Evolutionary conservation across 53 echinoderm and acorn worm species (phyloP).

Genomic region (Stichopus horrens): DNA sequence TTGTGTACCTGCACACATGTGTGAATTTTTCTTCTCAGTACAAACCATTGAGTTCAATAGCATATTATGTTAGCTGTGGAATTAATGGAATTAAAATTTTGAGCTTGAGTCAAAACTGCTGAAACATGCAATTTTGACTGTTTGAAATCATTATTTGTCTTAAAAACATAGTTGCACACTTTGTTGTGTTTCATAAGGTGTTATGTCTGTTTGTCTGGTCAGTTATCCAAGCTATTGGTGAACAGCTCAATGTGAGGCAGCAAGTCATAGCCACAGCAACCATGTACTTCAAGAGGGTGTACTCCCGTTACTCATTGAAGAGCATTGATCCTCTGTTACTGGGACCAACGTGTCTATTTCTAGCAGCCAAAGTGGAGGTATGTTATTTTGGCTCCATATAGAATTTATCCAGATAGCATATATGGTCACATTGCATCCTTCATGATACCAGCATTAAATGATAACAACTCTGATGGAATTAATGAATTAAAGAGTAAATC

Average conservation of each 20-base stretch:
- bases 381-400: neutral
- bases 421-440: too few relatives aligned
- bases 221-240: conserved; percentile 97
- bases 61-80: too few relatives aligned
- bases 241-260: conserved; percentile 93
- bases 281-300: conserved; percentile 94
- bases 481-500: too few relatives aligned
- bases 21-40: too few relatives aligned
- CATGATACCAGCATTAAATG: too few relatives aligned
- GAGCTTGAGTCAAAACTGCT: too few relatives aligned
- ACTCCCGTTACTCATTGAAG: conserved; percentile 79
- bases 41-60: too few relatives aligned
- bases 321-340: conserved; percentile 89
- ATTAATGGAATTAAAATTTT: too few relatives aligned
- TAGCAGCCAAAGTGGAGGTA: conserved; percentile 97
- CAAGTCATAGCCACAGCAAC: conserved; percentile 95
- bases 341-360: conserved; percentile 91
- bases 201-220: conserved; percentile 12
- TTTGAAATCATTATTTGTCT: neutral
- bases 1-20: too few relatives aligned
- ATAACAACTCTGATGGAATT: too few relatives aligned
- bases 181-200: neutral
- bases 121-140: too few relatives aligned
- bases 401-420: too few relatives aligned
- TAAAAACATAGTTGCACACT: neutral